phyloP scores from a whole-genome alignment of 2,888 invertebrate species.

The Epirrhoe tristata region DNA sequence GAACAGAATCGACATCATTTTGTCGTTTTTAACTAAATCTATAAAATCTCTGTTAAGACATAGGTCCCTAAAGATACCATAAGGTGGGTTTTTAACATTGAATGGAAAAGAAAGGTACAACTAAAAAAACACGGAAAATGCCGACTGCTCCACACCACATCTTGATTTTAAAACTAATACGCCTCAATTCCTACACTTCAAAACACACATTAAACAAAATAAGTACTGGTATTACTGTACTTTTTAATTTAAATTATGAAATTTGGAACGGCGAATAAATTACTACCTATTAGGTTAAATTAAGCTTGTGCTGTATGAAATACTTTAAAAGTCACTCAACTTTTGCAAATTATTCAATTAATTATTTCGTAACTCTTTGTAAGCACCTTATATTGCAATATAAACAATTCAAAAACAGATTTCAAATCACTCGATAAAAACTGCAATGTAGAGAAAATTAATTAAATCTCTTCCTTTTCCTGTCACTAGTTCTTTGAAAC shows the following conservation, averaged over 20 bases:
- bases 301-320: too few species aligned
- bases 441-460: not conserved
- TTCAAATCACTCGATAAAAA: not conserved
- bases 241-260: conserved; percentile 17
- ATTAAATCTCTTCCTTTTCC: too few species aligned
- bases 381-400: not conserved
- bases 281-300: not conserved
- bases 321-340: not conserved
- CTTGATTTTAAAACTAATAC: conserved; percentile 48
- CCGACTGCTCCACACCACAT: conserved; percentile 55
- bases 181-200: conserved; percentile 5
- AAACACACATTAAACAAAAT: not conserved
- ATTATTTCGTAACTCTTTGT: not conserved
- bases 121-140: conserved; percentile 13
- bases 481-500: too few species aligned
- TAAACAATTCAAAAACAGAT: not conserved
- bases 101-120: not conserved
- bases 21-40: not conserved
- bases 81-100: conserved; percentile 13
- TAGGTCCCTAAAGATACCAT: not conserved
- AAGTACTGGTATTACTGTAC: not conserved
- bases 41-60: not conserved
- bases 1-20: not conserved
- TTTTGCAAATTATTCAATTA: not conserved
- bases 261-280: conserved; percentile 30